phyloP scores from a whole-genome alignment of 2,888 invertebrate species.

The Scotopteryx bipunctaria region DNA sequence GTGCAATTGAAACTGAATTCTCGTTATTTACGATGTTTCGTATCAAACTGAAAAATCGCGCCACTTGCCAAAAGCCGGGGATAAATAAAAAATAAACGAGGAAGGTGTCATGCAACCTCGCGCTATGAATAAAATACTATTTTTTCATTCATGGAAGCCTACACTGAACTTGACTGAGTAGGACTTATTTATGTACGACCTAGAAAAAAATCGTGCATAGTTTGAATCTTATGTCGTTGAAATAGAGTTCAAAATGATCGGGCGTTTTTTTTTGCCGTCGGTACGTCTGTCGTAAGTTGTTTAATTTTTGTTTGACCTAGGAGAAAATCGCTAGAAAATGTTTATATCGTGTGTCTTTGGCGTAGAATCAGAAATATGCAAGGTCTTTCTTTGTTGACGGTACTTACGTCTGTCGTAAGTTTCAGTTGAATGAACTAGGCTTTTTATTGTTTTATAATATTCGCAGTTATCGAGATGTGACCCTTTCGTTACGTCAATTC shows the following conservation, averaged over 20 bases:
- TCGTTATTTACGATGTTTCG: slow-evolving; percentile 13
- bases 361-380: neutral
- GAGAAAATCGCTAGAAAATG: neutral
- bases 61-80: slow-evolving; percentile 15
- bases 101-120: slow-evolving; percentile 33
- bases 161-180: slow-evolving; percentile 34
- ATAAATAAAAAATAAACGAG: slow-evolving; percentile 27
- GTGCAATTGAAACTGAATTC: no score
- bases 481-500: no score
- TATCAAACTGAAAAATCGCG: slow-evolving; percentile 11
- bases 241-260: slow-evolving; percentile 11
- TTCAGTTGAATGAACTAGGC: neutral
- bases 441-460: neutral
- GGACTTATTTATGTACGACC: slow-evolving; percentile 29
- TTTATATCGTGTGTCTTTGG: neutral
- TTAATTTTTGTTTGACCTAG: slow-evolving; percentile 2
- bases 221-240: slow-evolving; percentile 8
- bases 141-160: slow-evolving; percentile 38
- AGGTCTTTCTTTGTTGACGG: slow-evolving; percentile 16
- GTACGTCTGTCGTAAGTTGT: slow-evolving; percentile 20
- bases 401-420: slow-evolving; percentile 16
- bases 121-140: slow-evolving; percentile 33
- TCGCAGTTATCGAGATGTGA: no score
- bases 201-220: slow-evolving; percentile 2
- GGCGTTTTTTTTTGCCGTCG: slow-evolving; percentile 14